Evolutionary conservation across 2,113 vertebrate species (phyloP).

Genomic region (Thermophis baileyi): DNA sequence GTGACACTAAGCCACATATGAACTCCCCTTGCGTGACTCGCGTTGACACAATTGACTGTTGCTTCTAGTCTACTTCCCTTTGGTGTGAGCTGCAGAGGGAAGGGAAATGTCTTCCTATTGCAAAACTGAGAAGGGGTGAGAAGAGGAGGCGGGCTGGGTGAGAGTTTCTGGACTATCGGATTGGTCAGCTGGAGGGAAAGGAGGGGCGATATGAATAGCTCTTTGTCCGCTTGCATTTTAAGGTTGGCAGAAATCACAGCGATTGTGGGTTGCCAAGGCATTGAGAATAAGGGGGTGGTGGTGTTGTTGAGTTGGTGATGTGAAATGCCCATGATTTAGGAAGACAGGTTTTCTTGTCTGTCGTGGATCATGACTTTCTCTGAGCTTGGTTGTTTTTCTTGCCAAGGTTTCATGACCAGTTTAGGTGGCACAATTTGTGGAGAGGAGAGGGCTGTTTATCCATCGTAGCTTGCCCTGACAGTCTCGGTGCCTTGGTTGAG

Average conservation of each 20-base stretch:
- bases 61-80: not conserved
- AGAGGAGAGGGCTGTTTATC: not conserved
- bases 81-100: not conserved
- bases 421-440: not conserved
- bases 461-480: not conserved
- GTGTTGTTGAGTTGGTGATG: not conserved
- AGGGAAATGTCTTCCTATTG: not conserved
- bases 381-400: not conserved
- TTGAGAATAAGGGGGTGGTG: not conserved
- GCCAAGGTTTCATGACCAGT: not conserved
- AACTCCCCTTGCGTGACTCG: fast-evolving
- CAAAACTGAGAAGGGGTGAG: not conserved
- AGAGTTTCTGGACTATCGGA: not conserved
- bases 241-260: not conserved
- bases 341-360: not conserved
- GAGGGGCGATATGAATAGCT: not conserved
- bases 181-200: not conserved
- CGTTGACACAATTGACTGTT: not conserved
- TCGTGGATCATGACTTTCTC: not conserved
- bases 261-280: not conserved
- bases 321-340: not conserved
- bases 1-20: not conserved
- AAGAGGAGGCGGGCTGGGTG: not conserved
- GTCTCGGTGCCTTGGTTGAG: not conserved
- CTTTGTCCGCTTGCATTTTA: not conserved